Percentiles rank a stretch among this genome's conserved stretches.
Conservation (phyloP, 2,113 vertebrate genomes). For the Mesitornis unicolor region DNA sequence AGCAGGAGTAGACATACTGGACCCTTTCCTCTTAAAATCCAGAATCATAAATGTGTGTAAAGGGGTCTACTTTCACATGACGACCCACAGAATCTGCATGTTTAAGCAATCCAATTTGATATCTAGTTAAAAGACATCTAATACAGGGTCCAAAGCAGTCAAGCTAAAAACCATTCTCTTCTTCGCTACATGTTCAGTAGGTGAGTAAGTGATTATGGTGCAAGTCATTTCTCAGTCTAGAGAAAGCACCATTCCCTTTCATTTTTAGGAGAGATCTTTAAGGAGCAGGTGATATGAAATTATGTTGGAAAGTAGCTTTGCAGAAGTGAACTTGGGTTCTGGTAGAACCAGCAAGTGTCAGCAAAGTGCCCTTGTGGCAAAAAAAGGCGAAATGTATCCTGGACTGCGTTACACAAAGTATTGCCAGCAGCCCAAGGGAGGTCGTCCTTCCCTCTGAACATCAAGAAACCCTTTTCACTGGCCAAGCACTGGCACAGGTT, state of each 20-base stretch:
- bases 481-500: background rate
- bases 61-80: background rate
- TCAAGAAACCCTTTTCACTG: background rate
- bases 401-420: background rate
- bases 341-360: background rate
- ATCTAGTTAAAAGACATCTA: background rate
- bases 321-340: background rate
- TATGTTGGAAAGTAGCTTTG: background rate
- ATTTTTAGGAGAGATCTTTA: background rate
- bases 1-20: background rate
- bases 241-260: background rate
- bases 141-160: background rate
- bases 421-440: background rate
- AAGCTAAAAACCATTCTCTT: background rate
- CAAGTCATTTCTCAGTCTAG: background rate
- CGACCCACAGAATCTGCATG: background rate
- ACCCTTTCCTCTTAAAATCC: background rate
- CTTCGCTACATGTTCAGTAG: background rate
- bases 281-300: background rate
- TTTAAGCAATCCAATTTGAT: background rate
- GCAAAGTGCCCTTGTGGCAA: fast-evolving
- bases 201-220: background rate
- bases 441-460: background rate
- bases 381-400: fast-evolving
- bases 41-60: background rate